phyloP scores from a whole-genome alignment of 2,888 invertebrate species.

The Gryllus longicercus region DNA sequence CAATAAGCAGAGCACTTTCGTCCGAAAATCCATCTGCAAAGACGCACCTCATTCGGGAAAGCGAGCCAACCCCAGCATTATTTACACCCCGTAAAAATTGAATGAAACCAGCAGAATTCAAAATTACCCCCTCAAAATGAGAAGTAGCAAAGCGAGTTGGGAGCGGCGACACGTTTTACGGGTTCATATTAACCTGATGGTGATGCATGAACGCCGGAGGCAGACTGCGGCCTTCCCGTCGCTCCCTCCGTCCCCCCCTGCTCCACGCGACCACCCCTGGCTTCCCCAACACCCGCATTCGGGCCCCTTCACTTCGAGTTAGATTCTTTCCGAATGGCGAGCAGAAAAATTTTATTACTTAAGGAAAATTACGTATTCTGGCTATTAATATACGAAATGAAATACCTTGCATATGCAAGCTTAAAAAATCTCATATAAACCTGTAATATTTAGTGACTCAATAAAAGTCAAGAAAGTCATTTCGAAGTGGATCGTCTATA shows the following conservation, averaged over 20 bases:
- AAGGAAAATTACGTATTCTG: background rate
- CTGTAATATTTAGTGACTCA: conserved; percentile 11
- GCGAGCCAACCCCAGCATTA: background rate
- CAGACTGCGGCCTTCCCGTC: background rate
- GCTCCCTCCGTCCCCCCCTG: background rate
- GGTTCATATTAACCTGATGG: conserved; percentile 9
- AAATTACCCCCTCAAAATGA: conserved; percentile 17
- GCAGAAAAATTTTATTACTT: background rate
- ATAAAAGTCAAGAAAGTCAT: conserved; percentile 1
- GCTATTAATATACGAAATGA: conserved; percentile 7
- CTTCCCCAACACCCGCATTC: background rate
- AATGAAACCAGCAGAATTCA: conserved; percentile 17
- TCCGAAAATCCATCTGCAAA: too few relatives aligned
- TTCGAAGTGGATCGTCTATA: conserved; percentile 17
- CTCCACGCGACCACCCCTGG: background rate
- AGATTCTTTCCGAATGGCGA: conserved; percentile 6
- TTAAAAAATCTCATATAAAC: conserved; percentile 8
- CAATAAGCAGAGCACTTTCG: too few relatives aligned
- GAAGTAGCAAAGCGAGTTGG: conserved; percentile 9
- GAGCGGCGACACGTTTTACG: background rate
- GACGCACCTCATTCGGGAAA: background rate
- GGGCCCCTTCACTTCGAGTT: background rate
- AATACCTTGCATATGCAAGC: conserved; percentile 7
- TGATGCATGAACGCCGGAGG: background rate
- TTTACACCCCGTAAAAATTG: conserved; percentile 17